Percentiles rank a stretch among this genome's conserved stretches.
phyloP scores from a whole-genome alignment of 1,140 invertebrate species.

The Plutomurus gul region DNA sequence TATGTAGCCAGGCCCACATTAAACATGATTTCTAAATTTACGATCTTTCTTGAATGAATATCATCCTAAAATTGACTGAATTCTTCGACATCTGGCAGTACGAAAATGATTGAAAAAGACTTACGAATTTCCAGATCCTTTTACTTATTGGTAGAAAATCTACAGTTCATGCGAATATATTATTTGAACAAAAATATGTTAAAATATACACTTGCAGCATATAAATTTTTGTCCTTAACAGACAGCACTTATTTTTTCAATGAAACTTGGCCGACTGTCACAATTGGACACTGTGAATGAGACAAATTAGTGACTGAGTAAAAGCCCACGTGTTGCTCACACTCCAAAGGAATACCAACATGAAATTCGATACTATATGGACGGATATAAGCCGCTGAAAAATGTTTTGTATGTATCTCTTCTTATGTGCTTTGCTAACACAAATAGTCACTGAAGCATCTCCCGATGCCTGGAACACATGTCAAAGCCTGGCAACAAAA shows the following conservation, averaged over 20 bases:
- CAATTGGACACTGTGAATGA: slow-evolving; percentile 14
- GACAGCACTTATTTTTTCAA: not conserved
- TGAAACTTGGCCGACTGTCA: not conserved
- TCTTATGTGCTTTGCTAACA: not conserved
- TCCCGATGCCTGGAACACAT: slow-evolving; percentile 5
- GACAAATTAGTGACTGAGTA: not conserved
- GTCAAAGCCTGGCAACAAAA: not conserved
- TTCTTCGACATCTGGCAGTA: too few relatives aligned
- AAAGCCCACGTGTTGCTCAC: slow-evolving; percentile 12
- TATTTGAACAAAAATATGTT: too few relatives aligned
- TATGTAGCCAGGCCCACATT: too few relatives aligned
- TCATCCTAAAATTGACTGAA: too few relatives aligned
- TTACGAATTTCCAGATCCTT: too few relatives aligned
- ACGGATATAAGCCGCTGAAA: not conserved
- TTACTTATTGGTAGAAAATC: too few relatives aligned
- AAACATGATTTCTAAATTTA: too few relatives aligned
- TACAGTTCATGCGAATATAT: too few relatives aligned
- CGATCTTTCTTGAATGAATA: too few relatives aligned
- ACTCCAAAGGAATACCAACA: slow-evolving; percentile 24
- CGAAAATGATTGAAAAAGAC: too few relatives aligned
- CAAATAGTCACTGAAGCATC: slow-evolving; percentile 1
- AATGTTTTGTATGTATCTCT: not conserved
- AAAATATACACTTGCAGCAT: not conserved
- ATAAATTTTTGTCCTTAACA: not conserved
- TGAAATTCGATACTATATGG: slow-evolving; percentile 9